Conservation (phyloP, 2,113 vertebrate species). For the Pipra filicauda region DNA sequence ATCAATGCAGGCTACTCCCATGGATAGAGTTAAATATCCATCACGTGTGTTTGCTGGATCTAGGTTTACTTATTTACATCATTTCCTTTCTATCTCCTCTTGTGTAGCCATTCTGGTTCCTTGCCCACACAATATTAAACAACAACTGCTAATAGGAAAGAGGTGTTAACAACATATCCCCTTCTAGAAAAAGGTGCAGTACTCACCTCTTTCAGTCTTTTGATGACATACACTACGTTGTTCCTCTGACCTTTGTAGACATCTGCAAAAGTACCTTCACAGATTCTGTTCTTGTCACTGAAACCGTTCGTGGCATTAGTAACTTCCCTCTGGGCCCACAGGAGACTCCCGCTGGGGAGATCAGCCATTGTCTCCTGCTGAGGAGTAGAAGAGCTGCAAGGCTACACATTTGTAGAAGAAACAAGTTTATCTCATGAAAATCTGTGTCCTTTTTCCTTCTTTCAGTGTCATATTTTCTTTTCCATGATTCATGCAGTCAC, state of each 20-base stretch:
- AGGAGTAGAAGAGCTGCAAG: conserved; percentile 31
- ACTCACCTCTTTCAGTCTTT: conserved; percentile 74
- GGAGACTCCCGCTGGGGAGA: conserved; percentile 26
- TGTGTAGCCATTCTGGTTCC: neutral
- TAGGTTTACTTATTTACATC: neutral
- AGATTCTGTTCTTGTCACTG: conserved; percentile 57
- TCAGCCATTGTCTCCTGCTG: conserved; percentile 54
- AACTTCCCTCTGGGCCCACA: conserved; percentile 72
- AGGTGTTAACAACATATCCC: neutral
- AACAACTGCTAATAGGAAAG: neutral
- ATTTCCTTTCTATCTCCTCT: neutral
- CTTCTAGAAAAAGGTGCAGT: neutral
- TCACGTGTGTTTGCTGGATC: neutral
- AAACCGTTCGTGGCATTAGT: conserved; percentile 70
- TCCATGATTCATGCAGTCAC: neutral
- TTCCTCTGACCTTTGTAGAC: conserved; percentile 71
- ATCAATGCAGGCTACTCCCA: neutral
- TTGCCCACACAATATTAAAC: neutral
- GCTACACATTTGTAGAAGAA: conserved; percentile 52
- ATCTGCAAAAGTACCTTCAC: conserved; percentile 70
- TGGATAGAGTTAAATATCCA: neutral
- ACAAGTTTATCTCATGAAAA: neutral
- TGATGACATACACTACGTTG: conserved; percentile 60
- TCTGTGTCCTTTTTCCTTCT: neutral
- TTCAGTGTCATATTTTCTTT: neutral